Evolutionary conservation across 2,888 invertebrate species (phyloP), one percentile per base, ranked within the genome.

Genomic region (Acanthosoma haemorrhoidale): DNA sequence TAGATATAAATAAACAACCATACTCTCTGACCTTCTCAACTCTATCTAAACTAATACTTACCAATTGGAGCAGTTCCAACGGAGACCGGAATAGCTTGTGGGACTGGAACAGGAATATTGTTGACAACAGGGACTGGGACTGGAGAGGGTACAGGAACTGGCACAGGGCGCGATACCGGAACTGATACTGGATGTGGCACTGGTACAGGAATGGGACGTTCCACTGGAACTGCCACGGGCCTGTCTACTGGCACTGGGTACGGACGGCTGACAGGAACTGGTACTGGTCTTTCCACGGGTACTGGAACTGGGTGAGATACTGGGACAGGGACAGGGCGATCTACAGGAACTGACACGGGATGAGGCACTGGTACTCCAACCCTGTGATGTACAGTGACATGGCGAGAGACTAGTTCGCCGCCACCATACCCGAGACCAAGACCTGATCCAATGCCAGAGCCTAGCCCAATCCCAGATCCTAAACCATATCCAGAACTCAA

Each of bases 81-180:
- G 32, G 9, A 6, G 15, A n/a, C 15, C 4, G 39, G n/a, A 15
- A 2, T 4, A n/a, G 39, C 9, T 15, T 3, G n/a, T 39, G 39
- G 39, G 6, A 2, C 15, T 15, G 39, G 39, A n/a, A n/a, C 15
- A 15, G 4, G 15, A 5, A 38, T n/a, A 4, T 11, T 38, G 11
- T 11, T 38, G 11, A 38, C 13, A 11, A n/a, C 39, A 1, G n/a
- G n/a, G 4, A 39, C 15, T 4, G 39, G 39, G 5, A n/a, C n/a
- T n/a, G 39, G 39, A 39, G n/a, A n/a, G 4, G 82, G 82, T 73
- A 82, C 82, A 61, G 84, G 83, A 75, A 83, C 82, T 76, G 80
- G 80, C 74, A 77, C 39, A 82, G 74, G 82, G 81, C 76, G 80
- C 72, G 70, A 78, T 31, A 79, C 77, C 11, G 78, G 78, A 69